A percentile compares a stretch with the other conserved stretches of the same genome.
Evolutionary conservation across 2,888 invertebrate genomes (phyloP).

Genomic region (Clivina fossor): DNA sequence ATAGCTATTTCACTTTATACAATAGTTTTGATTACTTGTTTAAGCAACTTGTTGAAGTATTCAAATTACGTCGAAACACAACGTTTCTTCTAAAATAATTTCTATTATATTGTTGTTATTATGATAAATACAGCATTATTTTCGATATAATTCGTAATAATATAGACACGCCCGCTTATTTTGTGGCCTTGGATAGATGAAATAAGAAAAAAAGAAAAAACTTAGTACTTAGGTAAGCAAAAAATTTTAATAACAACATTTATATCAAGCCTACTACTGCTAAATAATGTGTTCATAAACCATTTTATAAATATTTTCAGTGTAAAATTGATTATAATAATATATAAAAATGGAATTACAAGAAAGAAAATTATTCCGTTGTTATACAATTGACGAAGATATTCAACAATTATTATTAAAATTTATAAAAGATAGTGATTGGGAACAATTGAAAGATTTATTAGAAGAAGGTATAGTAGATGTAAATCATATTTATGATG

Average conservation of each 20-base stretch:
- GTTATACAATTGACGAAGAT: constrained; percentile 13
- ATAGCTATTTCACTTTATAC: constrained; percentile 13
- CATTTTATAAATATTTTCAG: not conserved
- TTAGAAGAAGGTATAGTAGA: constrained; percentile 56
- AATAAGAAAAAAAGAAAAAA: no score
- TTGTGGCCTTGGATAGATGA: constrained; percentile 8
- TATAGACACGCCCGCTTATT: constrained; percentile 9
- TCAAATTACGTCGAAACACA: constrained; percentile 3
- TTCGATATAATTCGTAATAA: not conserved
- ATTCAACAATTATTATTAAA: constrained; percentile 52
- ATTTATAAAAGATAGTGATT: constrained; percentile 58
- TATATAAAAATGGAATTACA: constrained; percentile 26
- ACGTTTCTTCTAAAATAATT: not conserved
- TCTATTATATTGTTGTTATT: not conserved
- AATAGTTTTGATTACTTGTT: constrained; percentile 13
- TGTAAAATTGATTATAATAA: not conserved
- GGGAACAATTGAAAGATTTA: constrained; percentile 57
- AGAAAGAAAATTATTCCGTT: constrained; percentile 15
- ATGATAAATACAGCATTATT: not conserved
- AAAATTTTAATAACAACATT: no score
- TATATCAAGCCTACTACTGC: no score
- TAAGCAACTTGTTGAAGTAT: constrained; percentile 18
- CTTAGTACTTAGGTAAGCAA: no score
- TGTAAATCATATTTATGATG: constrained; percentile 58
- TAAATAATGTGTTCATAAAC: no score